Evolutionary conservation across 2,113 vertebrate species (phyloP).

Genomic region (Syrmaticus mikado): DNA sequence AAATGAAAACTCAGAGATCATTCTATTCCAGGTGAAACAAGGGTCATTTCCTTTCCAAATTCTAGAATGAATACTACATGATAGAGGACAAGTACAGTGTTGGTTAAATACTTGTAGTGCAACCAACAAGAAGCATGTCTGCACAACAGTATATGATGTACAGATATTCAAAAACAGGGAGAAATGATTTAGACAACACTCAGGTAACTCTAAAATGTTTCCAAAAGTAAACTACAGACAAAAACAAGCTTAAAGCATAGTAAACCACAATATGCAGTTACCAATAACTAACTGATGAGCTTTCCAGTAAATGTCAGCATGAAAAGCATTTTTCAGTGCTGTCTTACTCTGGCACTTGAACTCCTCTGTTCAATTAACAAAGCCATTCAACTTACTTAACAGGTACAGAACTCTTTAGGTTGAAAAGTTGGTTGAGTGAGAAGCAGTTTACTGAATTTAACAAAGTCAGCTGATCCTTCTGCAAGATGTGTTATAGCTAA

Average conservation of each 20-base stretch:
- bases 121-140: background rate
- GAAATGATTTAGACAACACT: background rate
- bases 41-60: background rate
- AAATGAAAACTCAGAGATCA: background rate
- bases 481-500: background rate
- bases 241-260: background rate
- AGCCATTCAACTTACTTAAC: background rate
- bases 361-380: background rate
- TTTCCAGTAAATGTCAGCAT: background rate
- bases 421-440: accelerated
- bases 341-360: background rate
- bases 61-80: background rate
- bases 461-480: background rate
- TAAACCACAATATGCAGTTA: background rate
- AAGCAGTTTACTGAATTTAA: background rate
- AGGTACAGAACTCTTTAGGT: background rate
- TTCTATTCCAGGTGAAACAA: background rate
- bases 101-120: background rate
- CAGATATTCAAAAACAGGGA: background rate
- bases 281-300: background rate
- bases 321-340: background rate
- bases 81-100: background rate
- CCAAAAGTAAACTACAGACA: background rate
- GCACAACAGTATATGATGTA: background rate
- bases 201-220: background rate